Evolutionary conservation across 2,797 vertebrate species (phyloP).

Genomic region (Eulemur albifrons): DNA sequence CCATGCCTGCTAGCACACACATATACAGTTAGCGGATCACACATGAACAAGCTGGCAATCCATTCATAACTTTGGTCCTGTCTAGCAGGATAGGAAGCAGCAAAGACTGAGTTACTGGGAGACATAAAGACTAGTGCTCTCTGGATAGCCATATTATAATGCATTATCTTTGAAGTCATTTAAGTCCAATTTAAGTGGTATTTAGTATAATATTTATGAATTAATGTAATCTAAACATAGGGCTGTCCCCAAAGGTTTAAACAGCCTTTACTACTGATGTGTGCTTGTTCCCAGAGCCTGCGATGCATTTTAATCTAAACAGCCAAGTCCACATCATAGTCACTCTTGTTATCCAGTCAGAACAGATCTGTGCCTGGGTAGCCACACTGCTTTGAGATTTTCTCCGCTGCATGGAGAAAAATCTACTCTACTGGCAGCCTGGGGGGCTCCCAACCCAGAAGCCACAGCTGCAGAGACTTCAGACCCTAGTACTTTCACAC

Average conservation of each 20-base stretch:
- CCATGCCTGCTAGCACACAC: background rate
- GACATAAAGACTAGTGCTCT: slow-evolving; percentile 87
- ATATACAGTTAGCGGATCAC: slow-evolving; percentile 77
- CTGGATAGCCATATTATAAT: slow-evolving; percentile 87
- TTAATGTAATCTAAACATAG: slow-evolving; percentile 88
- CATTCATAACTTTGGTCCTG: slow-evolving; percentile 85
- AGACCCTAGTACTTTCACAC: background rate
- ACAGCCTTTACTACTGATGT: slow-evolving; percentile 76
- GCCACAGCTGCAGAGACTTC: slow-evolving; percentile 1
- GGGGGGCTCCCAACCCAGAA: background rate
- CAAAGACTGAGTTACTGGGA: slow-evolving; percentile 85
- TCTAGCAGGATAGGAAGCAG: slow-evolving; percentile 79
- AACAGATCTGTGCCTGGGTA: slow-evolving; percentile 77
- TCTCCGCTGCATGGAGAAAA: slow-evolving; percentile 1
- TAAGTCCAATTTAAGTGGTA: slow-evolving; percentile 87
- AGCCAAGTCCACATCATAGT: slow-evolving; percentile 76
- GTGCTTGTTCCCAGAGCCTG: slow-evolving; percentile 73
- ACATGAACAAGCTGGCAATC: slow-evolving; percentile 78
- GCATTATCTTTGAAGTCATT: slow-evolving; percentile 88
- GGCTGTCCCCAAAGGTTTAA: slow-evolving; percentile 82
- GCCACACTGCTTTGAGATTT: slow-evolving; percentile 76
- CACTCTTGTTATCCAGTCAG: slow-evolving; percentile 78
- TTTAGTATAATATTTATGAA: slow-evolving; percentile 90
- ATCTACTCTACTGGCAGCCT: slow-evolving; percentile 47
- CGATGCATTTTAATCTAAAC: slow-evolving; percentile 82